phyloP scores from a whole-genome alignment of 1,140 invertebrate genomes.

The Pogonomyrmex barbatus region DNA sequence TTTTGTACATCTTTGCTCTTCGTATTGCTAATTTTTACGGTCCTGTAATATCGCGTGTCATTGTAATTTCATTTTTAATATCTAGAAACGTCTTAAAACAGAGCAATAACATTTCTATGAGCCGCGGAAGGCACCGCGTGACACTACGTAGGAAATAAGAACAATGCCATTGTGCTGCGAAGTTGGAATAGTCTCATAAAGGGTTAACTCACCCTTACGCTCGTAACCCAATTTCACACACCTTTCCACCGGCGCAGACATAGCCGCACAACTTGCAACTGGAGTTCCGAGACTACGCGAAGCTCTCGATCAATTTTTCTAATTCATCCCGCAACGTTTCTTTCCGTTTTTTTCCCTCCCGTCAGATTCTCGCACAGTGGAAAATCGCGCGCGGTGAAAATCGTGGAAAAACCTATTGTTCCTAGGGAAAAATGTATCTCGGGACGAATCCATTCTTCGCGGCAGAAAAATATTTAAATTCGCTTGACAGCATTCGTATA shows the following conservation, averaged over 20 bases:
- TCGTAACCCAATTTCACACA: conserved; percentile 54
- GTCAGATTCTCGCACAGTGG: neutral
- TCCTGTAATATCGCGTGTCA: neutral
- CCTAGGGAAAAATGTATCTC: neutral
- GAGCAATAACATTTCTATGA: conserved; percentile 27
- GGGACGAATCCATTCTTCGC: conserved; percentile 17
- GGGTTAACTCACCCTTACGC: conserved; percentile 48
- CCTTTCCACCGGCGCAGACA: conserved; percentile 30
- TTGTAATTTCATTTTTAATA: conserved; percentile 30
- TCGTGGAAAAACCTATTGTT: conserved; percentile 22
- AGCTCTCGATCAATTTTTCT: conserved; percentile 45
- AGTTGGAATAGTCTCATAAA: conserved; percentile 57
- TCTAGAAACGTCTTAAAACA: conserved; percentile 22
- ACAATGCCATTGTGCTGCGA: conserved; percentile 52
- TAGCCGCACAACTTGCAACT: conserved; percentile 17
- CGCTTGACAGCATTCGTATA: conserved; percentile 1
- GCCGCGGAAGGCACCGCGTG: conserved; percentile 30
- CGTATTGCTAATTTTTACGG: conserved; percentile 9
- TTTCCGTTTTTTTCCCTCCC: neutral
- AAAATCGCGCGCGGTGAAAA: neutral
- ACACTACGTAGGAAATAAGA: conserved; percentile 55
- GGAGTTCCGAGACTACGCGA: neutral
- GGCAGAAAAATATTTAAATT: conserved; percentile 23
- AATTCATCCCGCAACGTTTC: conserved; percentile 8
- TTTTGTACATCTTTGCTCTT: neutral